phyloP scores from a whole-genome alignment of 2,113 vertebrate species.

The Alosa alosa region DNA sequence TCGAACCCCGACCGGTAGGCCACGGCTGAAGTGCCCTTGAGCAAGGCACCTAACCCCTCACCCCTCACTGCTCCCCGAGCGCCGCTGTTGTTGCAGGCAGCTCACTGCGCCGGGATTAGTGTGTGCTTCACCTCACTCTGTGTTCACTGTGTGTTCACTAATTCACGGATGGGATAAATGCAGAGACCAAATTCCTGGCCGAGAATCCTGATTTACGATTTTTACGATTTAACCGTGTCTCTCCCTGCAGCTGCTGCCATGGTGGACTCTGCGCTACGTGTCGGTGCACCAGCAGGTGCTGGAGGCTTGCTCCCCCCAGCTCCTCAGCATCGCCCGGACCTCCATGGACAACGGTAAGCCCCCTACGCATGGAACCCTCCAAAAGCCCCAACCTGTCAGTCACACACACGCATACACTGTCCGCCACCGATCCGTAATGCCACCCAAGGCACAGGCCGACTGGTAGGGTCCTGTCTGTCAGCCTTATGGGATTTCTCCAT shows the following conservation, averaged over 20 bases:
- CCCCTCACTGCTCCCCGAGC: too few relatives aligned
- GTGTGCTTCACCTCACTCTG: too few relatives aligned
- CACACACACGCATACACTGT: not conserved
- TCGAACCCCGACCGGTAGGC: too few relatives aligned
- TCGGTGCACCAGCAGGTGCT: slow-evolving; percentile 89
- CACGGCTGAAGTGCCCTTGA: too few relatives aligned
- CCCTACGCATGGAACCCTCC: not conserved
- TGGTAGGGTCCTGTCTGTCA: not conserved
- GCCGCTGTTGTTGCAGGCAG: too few relatives aligned
- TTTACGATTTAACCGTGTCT: not conserved
- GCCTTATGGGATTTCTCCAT: not conserved
- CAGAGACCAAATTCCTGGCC: too few relatives aligned
- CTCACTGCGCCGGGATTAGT: too few relatives aligned
- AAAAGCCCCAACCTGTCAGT: not conserved
- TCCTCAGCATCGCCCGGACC: slow-evolving; percentile 71
- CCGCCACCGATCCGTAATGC: not conserved
- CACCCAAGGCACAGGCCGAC: not conserved
- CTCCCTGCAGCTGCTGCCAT: slow-evolving; percentile 78
- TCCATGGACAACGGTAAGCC: slow-evolving; percentile 80
- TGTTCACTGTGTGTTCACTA: too few relatives aligned
- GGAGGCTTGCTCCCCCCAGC: slow-evolving; percentile 84
- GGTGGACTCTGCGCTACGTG: slow-evolving; percentile 89
- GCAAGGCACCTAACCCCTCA: too few relatives aligned
- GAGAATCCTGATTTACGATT: too few relatives aligned
- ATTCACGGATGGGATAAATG: too few relatives aligned